Percentiles rank a stretch among this genome's conserved stretches.
phyloP scores from a whole-genome alignment of 1,140 invertebrate genomes.

The Trachelipus rathkii region DNA sequence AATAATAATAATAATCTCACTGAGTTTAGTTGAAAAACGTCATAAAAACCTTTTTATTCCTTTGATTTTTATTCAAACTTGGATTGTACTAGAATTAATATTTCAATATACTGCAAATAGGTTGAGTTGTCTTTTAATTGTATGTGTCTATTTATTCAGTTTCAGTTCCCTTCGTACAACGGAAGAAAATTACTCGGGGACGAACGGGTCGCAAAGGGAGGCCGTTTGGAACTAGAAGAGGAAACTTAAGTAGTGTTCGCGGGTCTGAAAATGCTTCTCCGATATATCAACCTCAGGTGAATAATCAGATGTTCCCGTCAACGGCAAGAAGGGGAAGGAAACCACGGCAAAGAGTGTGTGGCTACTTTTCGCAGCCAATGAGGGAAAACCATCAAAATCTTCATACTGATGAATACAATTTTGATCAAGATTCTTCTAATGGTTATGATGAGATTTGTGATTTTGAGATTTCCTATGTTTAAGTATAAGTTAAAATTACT shows the following conservation, averaged over 20 bases:
- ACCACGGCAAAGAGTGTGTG: neutral
- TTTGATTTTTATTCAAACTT: no score
- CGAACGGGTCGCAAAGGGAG: neutral
- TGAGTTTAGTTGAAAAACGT: no score
- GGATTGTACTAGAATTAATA: no score
- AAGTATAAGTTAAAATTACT: no score
- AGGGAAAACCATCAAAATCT: neutral
- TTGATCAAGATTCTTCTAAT: conserved; percentile 3
- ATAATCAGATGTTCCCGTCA: neutral
- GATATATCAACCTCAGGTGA: neutral
- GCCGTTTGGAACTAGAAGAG: neutral
- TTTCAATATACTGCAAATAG: no score
- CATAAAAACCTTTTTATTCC: no score
- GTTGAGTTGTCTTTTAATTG: no score
- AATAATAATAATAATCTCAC: no score
- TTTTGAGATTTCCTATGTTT: neutral
- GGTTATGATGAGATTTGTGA: neutral
- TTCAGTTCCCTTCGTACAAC: neutral
- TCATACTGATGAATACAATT: neutral
- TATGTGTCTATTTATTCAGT: neutral
- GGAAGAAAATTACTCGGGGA: neutral
- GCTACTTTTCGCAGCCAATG: neutral
- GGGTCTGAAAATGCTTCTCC: neutral
- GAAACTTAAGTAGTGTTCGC: neutral
- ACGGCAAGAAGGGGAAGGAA: neutral